phyloP scores from a whole-genome alignment of 2,797 vertebrate species.

The Lepus oiostolus region DNA sequence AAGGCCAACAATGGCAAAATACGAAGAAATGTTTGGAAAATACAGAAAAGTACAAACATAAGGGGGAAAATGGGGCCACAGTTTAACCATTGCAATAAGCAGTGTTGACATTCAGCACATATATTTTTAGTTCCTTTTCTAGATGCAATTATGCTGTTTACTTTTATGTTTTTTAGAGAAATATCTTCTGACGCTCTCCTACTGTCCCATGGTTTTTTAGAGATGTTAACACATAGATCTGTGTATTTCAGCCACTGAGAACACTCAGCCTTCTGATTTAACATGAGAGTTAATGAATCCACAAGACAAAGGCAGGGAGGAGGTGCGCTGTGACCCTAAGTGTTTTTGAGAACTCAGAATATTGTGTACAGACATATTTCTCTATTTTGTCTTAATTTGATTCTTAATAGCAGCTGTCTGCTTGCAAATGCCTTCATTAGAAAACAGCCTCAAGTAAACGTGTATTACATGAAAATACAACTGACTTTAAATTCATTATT shows the following conservation, averaged over 20 bases:
- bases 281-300: neutral
- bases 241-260: neutral
- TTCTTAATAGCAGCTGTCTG: neutral
- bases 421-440: neutral
- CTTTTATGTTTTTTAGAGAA: slow-evolving; percentile 3
- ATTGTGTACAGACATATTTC: neutral
- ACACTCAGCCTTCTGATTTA: neutral
- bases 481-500: slow-evolving; percentile 46
- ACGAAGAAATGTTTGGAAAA: slow-evolving; percentile 1
- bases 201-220: neutral
- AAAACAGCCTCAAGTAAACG: slow-evolving; percentile 42
- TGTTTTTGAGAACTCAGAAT: neutral
- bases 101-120: neutral
- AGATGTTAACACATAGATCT: neutral
- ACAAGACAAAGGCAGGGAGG: neutral
- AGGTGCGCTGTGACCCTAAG: neutral
- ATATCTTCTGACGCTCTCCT: neutral
- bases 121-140: neutral
- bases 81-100: neutral
- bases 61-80: neutral
- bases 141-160: neutral
- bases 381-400: slow-evolving; percentile 26
- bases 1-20: neutral
- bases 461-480: neutral
- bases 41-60: neutral